Evolutionary conservation across 1,140 invertebrate species (phyloP).

Genomic region (Calephelis nemesis): DNA sequence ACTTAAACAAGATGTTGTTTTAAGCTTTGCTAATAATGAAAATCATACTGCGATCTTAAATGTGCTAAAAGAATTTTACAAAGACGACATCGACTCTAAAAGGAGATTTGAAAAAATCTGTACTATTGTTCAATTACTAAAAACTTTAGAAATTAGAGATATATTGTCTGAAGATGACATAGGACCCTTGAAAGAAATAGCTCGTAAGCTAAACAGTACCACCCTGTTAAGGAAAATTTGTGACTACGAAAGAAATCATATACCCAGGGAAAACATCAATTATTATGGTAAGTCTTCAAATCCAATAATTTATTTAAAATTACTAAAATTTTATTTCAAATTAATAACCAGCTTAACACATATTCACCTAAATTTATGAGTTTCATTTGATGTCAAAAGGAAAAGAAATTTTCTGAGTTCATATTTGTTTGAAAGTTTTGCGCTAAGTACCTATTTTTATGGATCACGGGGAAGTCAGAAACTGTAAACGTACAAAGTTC

Average conservation of each 20-base stretch:
- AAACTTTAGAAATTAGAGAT: slow-evolving; percentile 61
- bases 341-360: no score
- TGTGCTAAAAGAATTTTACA: slow-evolving; percentile 56
- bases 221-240: slow-evolving; percentile 46
- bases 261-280: slow-evolving; percentile 37
- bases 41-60: slow-evolving; percentile 45
- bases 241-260: slow-evolving; percentile 45
- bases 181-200: slow-evolving; percentile 52
- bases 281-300: slow-evolving; percentile 44
- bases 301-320: no score
- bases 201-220: slow-evolving; percentile 38
- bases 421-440: no score
- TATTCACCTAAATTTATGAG: no score
- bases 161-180: slow-evolving; percentile 61
- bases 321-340: no score
- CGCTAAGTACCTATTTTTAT: no score
- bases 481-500: no score
- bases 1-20: slow-evolving; percentile 51
- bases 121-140: slow-evolving; percentile 52
- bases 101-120: slow-evolving; percentile 56
- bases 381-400: no score
- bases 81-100: slow-evolving; percentile 57
- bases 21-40: slow-evolving; percentile 44
- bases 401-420: no score
- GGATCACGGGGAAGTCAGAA: no score